These are phyloP conservation scores for Melierax canorus DNA, from an alignment of 2,113 vertebrate genomes.

Conservation along the genomic window DNA sequence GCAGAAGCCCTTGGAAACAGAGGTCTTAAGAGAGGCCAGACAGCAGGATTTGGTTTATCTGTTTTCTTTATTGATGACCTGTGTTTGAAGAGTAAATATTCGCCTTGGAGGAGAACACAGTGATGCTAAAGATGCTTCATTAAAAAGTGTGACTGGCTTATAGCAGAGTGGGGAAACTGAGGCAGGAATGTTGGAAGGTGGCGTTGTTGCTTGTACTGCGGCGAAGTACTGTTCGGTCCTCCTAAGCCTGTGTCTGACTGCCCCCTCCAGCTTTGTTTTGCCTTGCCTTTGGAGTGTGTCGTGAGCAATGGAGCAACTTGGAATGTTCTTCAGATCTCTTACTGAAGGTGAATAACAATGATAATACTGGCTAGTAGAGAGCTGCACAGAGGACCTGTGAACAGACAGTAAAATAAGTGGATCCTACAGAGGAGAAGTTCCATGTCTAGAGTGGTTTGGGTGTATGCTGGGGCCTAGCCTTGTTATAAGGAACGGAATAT, in stretches of 20 bases:
- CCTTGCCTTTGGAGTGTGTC: not conserved
- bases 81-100: not conserved
- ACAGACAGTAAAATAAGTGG: slow-evolving; percentile 3
- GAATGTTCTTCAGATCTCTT: not conserved
- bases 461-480: slow-evolving; percentile 67
- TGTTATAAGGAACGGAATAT: slow-evolving; percentile 73
- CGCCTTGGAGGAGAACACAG: not conserved
- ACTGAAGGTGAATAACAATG: not conserved
- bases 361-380: not conserved
- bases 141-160: too few relatives aligned
- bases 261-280: not conserved
- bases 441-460: slow-evolving; percentile 55
- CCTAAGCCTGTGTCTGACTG: too few relatives aligned
- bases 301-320: not conserved
- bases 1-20: not conserved
- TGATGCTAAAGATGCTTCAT: rapidly evolving
- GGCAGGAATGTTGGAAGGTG: not conserved
- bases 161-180: not conserved
- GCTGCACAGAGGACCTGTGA: slow-evolving; percentile 5
- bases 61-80: not conserved
- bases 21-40: not conserved
- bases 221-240: rapidly evolving
- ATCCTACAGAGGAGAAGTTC: slow-evolving; percentile 36
- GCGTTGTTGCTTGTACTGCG: rapidly evolving
- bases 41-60: not conserved